phyloP scores from a whole-genome alignment of 2,797 vertebrate species.

The Decapterus maruadsi region DNA sequence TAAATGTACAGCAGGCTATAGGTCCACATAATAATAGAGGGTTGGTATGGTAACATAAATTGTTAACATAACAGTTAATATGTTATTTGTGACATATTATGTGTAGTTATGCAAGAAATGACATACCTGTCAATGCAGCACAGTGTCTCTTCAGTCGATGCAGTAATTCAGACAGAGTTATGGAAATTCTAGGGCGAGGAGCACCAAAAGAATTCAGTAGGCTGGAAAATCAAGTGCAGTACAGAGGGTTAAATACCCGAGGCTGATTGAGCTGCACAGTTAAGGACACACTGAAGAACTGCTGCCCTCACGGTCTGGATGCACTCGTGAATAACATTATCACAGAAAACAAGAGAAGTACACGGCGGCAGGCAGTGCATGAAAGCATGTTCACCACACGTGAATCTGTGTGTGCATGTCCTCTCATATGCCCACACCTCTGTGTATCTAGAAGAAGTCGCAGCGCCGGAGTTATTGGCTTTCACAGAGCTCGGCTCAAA shows the following conservation, averaged over 20 bases:
- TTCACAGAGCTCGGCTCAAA: constrained; percentile 28
- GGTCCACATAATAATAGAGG: constrained; percentile 3
- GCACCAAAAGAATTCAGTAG: background rate
- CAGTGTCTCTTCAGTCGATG: background rate
- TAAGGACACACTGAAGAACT: background rate
- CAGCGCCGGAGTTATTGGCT: constrained; percentile 18
- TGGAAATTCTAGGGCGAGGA: constrained; percentile 1
- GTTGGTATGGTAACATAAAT: background rate
- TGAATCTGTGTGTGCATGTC: background rate
- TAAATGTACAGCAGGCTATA: background rate
- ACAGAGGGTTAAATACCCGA: background rate
- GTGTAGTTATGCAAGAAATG: constrained; percentile 3
- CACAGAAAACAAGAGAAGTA: background rate
- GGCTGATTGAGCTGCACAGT: background rate
- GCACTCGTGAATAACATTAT: background rate
- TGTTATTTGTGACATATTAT: background rate
- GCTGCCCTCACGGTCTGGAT: background rate
- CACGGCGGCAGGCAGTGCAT: background rate
- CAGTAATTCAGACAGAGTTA: background rate
- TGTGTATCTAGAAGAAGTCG: constrained; percentile 10
- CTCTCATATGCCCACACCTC: background rate
- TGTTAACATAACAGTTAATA: too few species aligned
- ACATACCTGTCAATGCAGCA: constrained; percentile 4
- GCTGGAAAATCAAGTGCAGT: background rate
- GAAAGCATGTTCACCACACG: background rate